These are phyloP conservation scores for Trichonephila clavipes DNA, from an alignment of 1,140 invertebrate genomes.

Conservation along the genomic window DNA sequence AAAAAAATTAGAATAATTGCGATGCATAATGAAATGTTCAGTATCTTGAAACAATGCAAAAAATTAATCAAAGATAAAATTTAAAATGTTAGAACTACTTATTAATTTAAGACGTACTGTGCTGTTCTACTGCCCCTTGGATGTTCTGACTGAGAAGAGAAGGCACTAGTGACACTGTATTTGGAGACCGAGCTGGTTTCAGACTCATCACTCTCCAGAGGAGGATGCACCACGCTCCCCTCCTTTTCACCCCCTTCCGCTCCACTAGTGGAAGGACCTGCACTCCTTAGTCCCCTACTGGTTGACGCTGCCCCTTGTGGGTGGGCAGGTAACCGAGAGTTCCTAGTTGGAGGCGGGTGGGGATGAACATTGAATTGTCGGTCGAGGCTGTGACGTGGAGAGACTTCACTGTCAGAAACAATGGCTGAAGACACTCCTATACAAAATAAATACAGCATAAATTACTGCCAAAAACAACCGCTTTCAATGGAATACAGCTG, in stretches of 20 bases:
- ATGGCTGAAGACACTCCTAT: slow-evolving; percentile 72
- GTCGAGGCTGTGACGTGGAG: slow-evolving; percentile 68
- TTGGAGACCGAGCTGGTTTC: slow-evolving; percentile 78
- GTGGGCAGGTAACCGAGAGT: slow-evolving; percentile 8
- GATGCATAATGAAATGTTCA: too few relatives aligned
- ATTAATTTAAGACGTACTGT: slow-evolving; percentile 66
- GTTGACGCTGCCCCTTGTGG: not conserved
- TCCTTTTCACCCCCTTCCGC: slow-evolving; percentile 23
- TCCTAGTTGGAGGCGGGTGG: slow-evolving; percentile 56
- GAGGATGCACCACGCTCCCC: not conserved
- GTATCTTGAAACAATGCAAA: too few relatives aligned
- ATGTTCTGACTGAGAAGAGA: slow-evolving; percentile 77
- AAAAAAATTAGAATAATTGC: too few relatives aligned
- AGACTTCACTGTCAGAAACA: slow-evolving; percentile 78
- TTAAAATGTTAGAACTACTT: too few relatives aligned
- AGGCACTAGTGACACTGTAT: slow-evolving; percentile 78
- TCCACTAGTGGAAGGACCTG: not conserved
- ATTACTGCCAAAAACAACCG: too few relatives aligned
- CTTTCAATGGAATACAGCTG: too few relatives aligned
- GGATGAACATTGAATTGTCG: slow-evolving; percentile 72
- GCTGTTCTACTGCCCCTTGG: slow-evolving; percentile 77
- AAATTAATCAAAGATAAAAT: too few relatives aligned
- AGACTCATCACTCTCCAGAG: slow-evolving; percentile 77
- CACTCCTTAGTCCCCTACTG: not conserved
- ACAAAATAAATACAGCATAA: not conserved